Evolutionary conservation across 2,113 vertebrate species (phyloP), one percentile per base, ranked within the genome.

Genomic region (Origma solitaria): DNA sequence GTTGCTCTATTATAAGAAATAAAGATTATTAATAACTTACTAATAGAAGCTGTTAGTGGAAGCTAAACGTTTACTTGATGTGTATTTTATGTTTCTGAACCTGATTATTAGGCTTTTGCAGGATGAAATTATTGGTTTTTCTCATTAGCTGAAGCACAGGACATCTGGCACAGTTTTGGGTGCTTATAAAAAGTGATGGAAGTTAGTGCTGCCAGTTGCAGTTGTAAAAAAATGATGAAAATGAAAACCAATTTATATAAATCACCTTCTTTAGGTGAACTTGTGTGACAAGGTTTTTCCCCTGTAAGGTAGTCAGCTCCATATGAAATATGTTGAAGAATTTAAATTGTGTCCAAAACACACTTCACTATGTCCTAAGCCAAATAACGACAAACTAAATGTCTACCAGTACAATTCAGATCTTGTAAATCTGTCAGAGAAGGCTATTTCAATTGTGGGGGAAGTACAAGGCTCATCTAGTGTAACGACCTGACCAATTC

Each of bases 381-480:
- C 33, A 9, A 78, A 1, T 66, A 75, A 50, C 25, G 75, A 31
- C 14, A 23, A 68, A 14, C 27, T 88, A 53, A 57, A 66, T 66
- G 8, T 57, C 23, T 71, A 17, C 19, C 37, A 49, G 4, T 68
- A 27, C 24, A 49, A 10, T 50, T 80, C 53, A 86, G 53, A 15
- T 50, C 30, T 51, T 61, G 25, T n/a, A 88, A 40, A 42, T 54
- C 33, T 91, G 15, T 37, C 40, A 68, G 44, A 77, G 42, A 5
- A 15, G 68, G 35, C 9, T 40, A 7, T 42, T 70, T 75, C 44
- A 47, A n/a, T 24, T 69, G 49, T 20, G 53, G 18, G 31, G 10
- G 27, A 56, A 0, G 9, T 42, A 7, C 21, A 53, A 0, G 0
- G 3, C 8, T 61, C 9, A 37, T 25, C 27, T 62, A 9, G 15